Base-by-base conservation (phyloP, 2,797 vertebrate genomes). In the Tapirus indicus region DNA sequence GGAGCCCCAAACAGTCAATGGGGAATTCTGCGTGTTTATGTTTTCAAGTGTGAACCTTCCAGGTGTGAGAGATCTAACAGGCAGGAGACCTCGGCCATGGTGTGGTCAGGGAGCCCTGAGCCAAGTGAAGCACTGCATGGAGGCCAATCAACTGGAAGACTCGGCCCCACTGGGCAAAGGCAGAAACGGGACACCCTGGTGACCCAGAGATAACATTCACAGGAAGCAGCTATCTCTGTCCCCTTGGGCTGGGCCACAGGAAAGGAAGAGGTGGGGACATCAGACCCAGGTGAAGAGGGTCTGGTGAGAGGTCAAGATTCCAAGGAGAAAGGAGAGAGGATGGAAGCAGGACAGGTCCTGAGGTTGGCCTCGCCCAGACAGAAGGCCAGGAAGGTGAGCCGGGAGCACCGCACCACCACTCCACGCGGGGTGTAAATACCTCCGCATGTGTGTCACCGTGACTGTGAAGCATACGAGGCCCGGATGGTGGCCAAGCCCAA, bases 401-500 rank as follows among this genome's bases (percentile, higher is more conserved):
- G 1, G 29, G 41, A 66, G 47, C n/a, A 7, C 54, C 0, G 0
- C 10, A 66, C 10, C 62, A 5, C 52, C 3, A 2, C 1, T 9
- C 20, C 58, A 54, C 16, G 10, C 27, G 29, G 3, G 14, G 29
- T 20, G n/a, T 20, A 71, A 8, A 17, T 0, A 66, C 2, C 68
- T 23, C 44, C 47, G 23, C 1, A 8, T 9, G 17, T 41, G 16
- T 4, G 32, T 58, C 54, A 27, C 23, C 47, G 47, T 47, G 47
- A 11, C 47, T 47, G 47, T 52, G 49, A 16, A 52, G 49, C 49
- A 13, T 13, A 16, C 49, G 14, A 52, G 49, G 14, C 49, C 49
- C 14, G 49, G 49, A 52, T 1, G 49, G 49, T 16, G 49, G 13
- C 49, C 1, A 88, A 74, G 44, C 17, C n/a, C 2, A 77, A 58